Evolutionary conservation across 2,797 vertebrate species (phyloP), one percentile per base, ranked within the genome.

Genomic region (Pelodytes ibericus): DNA sequence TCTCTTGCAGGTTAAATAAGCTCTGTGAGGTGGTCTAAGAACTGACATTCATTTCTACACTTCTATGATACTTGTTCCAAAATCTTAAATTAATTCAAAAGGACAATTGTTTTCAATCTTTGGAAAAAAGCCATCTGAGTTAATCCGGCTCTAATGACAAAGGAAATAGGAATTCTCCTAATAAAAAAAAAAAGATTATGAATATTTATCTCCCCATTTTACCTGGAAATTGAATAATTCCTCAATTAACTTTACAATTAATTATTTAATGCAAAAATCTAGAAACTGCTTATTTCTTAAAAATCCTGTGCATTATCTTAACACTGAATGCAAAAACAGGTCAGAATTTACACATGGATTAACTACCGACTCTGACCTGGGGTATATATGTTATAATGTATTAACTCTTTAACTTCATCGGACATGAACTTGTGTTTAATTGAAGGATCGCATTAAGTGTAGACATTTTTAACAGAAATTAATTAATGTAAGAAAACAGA

Each of bases 151-250:
- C 89, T 92, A 92, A 92, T 83, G 88, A 89, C 87, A 90, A 9
- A 86, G 88, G 88, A 92, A 91, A 92, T 90, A 81, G 87, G 90
- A 91, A 91, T 86, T 84, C 92, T 86, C 89, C 91, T 93, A 90
- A 88, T 90, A 90, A 92, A 79, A 79, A 58, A n/a, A n/a, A 94
- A 84, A 87, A 93, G 90, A 91, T 92, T 89, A 96, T 97, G 90
- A 96, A 97, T 97, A 96, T 96, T 96, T 95, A 98, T 95, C 86
- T 90, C 87, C 85, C 89, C 87, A 92, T 94, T 92, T 90, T 93
- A 94, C 88, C 87, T 90, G 92, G 91, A 87, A 91, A 87, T 84
- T 90, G 88, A 96, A 95, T 95, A 94, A 96, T 96, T 95, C 91
- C 95, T 93, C 93, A 93, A 94, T 96, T 96, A 94, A 93, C 91